These are phyloP conservation scores for Chaetops frenatus DNA, from an alignment of 2,113 vertebrate species.

Conservation along the genomic window DNA sequence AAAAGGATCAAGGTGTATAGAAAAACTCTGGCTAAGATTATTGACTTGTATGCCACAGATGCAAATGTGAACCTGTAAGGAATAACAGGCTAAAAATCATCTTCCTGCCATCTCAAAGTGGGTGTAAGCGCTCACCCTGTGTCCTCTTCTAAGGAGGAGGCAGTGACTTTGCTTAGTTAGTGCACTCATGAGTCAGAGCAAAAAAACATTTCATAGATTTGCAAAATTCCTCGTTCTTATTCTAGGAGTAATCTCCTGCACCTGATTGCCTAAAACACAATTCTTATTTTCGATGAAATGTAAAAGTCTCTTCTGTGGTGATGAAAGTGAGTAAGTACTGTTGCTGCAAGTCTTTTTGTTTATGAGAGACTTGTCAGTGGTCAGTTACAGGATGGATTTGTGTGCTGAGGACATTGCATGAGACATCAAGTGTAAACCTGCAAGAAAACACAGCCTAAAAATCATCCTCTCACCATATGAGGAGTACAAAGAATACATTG, in stretches of 20 bases:
- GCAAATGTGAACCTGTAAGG: not conserved
- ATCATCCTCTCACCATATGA: not conserved
- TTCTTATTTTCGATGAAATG: not conserved
- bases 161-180: not conserved
- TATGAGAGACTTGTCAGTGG: not conserved
- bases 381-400: not conserved
- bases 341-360: not conserved
- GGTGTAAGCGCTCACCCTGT: rapidly evolving
- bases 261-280: not conserved
- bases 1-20: not conserved
- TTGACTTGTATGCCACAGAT: not conserved
- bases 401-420: not conserved
- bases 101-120: not conserved
- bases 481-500: not conserved
- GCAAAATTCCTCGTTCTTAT: not conserved
- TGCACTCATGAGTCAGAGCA: not conserved
- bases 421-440: not conserved
- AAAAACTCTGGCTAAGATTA: not conserved
- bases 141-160: not conserved
- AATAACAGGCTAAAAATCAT: not conserved
- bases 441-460: not conserved
- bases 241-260: not conserved
- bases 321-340: not conserved
- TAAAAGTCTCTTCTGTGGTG: not conserved
- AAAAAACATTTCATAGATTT: not conserved